Conservation (phyloP, 1,140 invertebrate species). For the Octopus bimaculoides region DNA sequence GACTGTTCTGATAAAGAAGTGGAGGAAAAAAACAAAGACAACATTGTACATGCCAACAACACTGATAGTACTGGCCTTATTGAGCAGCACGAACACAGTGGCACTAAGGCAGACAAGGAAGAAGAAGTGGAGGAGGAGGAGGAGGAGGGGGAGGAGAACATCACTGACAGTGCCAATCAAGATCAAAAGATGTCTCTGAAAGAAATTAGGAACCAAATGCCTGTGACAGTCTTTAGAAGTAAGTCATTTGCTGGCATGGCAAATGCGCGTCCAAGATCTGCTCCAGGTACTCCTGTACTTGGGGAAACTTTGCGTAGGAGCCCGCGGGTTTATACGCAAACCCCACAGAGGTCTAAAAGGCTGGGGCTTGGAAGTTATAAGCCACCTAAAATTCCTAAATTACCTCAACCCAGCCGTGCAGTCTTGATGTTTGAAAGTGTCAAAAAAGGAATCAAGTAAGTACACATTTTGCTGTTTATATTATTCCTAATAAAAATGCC, state of each 20-base stretch:
- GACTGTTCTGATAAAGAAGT: background rate
- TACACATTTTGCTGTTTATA: background rate
- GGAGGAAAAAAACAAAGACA: background rate
- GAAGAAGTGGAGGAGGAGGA: background rate
- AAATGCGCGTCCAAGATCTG: constrained; percentile 19
- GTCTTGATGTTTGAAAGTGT: constrained; percentile 54
- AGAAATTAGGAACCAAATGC: constrained; percentile 8
- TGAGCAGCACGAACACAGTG: background rate
- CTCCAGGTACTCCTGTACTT: constrained; percentile 36
- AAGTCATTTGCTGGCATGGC: constrained; percentile 49
- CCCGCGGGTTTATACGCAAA: constrained; percentile 22
- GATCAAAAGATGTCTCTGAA: background rate
- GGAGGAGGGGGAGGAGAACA: background rate
- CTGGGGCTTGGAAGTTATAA: constrained; percentile 32
- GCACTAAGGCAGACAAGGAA: background rate
- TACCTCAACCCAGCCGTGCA: constrained; percentile 54
- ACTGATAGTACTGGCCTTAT: background rate
- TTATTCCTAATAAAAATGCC: too few species aligned
- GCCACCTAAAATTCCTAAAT: constrained; percentile 54
- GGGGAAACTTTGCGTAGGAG: constrained; percentile 38
- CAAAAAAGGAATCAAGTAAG: constrained; percentile 53
- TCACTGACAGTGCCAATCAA: background rate
- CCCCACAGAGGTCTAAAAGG: constrained; percentile 22
- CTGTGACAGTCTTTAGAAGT: constrained; percentile 36
- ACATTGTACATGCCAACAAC: background rate